Base-by-base conservation (phyloP, 1,140 invertebrate species). In the Drosophila triauraria region DNA sequence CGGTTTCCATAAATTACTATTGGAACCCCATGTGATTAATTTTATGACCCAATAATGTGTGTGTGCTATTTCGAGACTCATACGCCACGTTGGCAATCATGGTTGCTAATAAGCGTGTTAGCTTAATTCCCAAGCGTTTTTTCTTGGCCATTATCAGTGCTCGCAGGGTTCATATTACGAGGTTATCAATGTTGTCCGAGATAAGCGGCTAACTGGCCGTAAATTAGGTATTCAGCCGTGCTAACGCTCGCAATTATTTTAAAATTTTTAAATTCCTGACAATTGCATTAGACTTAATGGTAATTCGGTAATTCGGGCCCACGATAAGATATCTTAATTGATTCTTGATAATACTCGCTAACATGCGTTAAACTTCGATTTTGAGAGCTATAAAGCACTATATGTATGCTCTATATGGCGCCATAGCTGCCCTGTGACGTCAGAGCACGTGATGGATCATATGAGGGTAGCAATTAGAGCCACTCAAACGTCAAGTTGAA, bases 361-460 rank as follows among this genome's bases (percentile, higher is more conserved):
- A 12, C 69, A 58, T 42, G 42, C 56, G 75, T 72, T 83, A 62
- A 77, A 77, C 50, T 54, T 64, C 59, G 42, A 76, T 58, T 82
- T 65, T 35, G 61, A 59, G 50, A 82, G 68, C 80, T 75, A 82
- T 59, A 54, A 78, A 57, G 32, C 27, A 20, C 12, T 56, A 63
- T 50, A 44, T 56, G 7, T 17, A 30, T 43, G 27, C 44, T 47
- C 32, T 46, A 40, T 70, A 64, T 60, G 70, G 35, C 17, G 40
- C 56, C 43, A 75, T 80, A 44, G 61, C 47, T 46, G 63, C 44
- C 38, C 12, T 54, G 61, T 90, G 85, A 90, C 75, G 85, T 82
- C 81, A 84, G 75, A 85, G 85, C 85, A 90, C 81, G 85, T 90
- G 85, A 90, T 90, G 67, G 85, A 90, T 90, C 85, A 90, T 90